Base-by-base conservation (phyloP, 1,140 invertebrate genomes). In the Argopecten irradians region DNA sequence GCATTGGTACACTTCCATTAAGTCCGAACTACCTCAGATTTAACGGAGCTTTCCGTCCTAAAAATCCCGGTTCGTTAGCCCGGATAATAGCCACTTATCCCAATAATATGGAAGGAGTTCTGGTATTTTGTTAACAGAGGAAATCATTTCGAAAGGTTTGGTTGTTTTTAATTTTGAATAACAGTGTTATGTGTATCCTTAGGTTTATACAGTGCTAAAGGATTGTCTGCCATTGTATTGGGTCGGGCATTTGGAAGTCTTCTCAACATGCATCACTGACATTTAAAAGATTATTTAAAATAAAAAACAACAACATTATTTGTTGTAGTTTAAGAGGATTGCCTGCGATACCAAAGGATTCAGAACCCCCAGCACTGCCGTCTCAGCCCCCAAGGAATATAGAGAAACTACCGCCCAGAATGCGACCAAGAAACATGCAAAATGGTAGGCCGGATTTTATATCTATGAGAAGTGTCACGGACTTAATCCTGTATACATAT, bases 331-430 rank as follows among this genome's bases (percentile, higher is more conserved):
- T 36, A 34, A 39, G 85, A 43, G 71, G 34, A 83, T 71, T 87
- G 28, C 86, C 86, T 33, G 71, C 86, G 32, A 36, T 87, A 34
- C 86, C 86, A 36, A 87, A 87, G 83, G 82, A 82, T 43, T 35
- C 82, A 32, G 22, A 83, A 5, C 86, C 82, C 5, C 86, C 86
- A 35, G 34, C 86, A 32, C 86, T 87, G 9, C 86, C 86, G n/a
- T 32, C 71, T n/a, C 55, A 87, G 33, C 86, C 86, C 2, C 86
- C 86, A 19, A 71, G 86, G 55, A 71, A 71, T 33, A 84, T 83
- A 83, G 86, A 87, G 16, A 87, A 87, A 39, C 82, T 87, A 32
- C 86, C 86, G 32, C 86, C 86, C 34, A 83, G 86, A 83, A 87
- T 87, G 39, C 34, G 82, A 32, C 41, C 82, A 32, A 87, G 82